Evolutionary conservation across 2,113 vertebrate genomes (phyloP).

Genomic region (Dromaius novaehollandiae): DNA sequence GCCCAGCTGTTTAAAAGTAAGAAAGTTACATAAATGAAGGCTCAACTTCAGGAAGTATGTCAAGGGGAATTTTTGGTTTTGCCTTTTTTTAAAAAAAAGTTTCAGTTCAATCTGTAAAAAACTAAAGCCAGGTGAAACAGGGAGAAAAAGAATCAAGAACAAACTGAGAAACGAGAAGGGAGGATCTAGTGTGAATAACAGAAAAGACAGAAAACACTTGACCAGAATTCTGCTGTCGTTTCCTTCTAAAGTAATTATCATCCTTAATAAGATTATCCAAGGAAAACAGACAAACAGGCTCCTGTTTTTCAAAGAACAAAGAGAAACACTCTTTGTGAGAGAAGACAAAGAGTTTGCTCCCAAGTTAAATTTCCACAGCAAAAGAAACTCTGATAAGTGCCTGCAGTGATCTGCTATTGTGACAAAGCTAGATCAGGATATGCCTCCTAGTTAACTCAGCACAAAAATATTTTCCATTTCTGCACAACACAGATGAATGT

Average conservation of each 20-base stretch:
- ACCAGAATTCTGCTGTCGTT: neutral
- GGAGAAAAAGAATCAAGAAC: neutral
- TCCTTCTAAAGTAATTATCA: conserved; percentile 27
- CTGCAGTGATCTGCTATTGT: conserved; percentile 40
- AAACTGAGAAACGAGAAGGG: neutral
- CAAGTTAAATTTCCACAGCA: neutral
- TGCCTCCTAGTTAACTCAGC: conserved; percentile 37
- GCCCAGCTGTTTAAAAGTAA: neutral
- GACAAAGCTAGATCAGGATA: conserved; percentile 65
- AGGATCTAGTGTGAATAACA: neutral
- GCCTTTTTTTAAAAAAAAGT: neutral
- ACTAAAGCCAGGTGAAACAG: neutral
- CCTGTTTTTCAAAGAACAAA: conserved; percentile 41
- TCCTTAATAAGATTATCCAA: conserved; percentile 49
- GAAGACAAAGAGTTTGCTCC: conserved; percentile 33
- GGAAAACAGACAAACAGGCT: conserved; percentile 46
- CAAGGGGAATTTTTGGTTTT: neutral
- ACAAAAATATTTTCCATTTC: conserved; percentile 42
- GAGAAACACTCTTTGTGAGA: conserved; percentile 20
- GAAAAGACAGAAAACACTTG: neutral
- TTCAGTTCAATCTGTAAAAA: neutral
- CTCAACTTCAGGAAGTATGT: neutral
- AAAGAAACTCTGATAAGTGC: conserved; percentile 3
- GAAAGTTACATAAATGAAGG: neutral
- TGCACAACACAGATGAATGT: conserved; percentile 32